Conservation (phyloP, 2,888 invertebrate species). For the Eristalis intricaria region DNA sequence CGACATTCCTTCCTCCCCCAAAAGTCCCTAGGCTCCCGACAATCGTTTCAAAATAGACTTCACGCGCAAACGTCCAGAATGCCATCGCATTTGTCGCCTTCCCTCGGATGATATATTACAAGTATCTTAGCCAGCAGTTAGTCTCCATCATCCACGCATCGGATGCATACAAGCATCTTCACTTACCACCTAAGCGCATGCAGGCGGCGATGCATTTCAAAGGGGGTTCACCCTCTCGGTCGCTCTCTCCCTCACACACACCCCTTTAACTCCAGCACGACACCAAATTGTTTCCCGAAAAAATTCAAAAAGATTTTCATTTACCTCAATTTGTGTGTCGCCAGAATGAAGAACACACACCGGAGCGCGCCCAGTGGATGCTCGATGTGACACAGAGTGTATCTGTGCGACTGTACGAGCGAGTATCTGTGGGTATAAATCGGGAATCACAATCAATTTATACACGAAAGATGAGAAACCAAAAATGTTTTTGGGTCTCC, state of each 20-base stretch:
- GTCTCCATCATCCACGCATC: conserved; percentile 21
- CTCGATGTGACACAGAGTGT: too few relatives aligned
- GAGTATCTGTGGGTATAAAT: conserved; percentile 41
- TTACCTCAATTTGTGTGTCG: conserved; percentile 45
- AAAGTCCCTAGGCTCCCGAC: not conserved
- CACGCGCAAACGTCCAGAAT: conserved; percentile 5
- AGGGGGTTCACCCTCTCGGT: conserved; percentile 22
- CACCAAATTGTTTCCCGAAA: conserved; percentile 43
- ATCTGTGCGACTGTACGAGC: not conserved
- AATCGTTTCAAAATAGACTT: conserved; percentile 27
- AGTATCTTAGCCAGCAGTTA: conserved; percentile 6
- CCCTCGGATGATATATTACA: not conserved
- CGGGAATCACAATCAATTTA: conserved; percentile 61
- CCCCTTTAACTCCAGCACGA: not conserved
- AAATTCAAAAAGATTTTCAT: conserved; percentile 48
- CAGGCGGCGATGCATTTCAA: conserved; percentile 15
- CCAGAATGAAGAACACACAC: conserved; percentile 37
- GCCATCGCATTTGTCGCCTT: conserved; percentile 30
- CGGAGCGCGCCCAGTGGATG: not conserved
- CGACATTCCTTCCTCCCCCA: not conserved
- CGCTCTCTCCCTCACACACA: not conserved
- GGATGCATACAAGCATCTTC: conserved; percentile 30
- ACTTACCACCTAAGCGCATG: conserved; percentile 31
- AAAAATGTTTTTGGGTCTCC: conserved; percentile 38
- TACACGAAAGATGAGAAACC: conserved; percentile 36